These are phyloP conservation scores for Drosophila tanythrix DNA, from an alignment of 2,888 invertebrate genomes.

Conservation along the genomic window DNA sequence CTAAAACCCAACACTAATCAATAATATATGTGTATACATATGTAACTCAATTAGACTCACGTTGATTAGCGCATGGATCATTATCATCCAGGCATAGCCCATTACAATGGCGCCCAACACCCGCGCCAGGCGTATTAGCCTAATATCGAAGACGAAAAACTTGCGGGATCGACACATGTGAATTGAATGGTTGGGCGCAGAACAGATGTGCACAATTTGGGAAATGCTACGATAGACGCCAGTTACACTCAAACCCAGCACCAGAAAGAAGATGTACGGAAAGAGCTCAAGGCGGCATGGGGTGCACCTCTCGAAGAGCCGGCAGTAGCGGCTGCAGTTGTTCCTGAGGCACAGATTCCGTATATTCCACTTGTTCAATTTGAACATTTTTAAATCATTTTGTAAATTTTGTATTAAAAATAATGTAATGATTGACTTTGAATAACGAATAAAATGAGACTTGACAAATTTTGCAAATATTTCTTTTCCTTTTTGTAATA, in stretches of 20 bases:
- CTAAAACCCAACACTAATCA: no score
- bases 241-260: constrained; percentile 16
- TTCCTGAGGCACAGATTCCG: constrained; percentile 23
- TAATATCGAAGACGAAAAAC: constrained; percentile 11
- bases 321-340: background rate
- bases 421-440: background rate
- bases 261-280: constrained; percentile 39
- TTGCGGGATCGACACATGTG: constrained; percentile 37
- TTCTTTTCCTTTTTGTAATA: no score
- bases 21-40: background rate
- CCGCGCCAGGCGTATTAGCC: constrained; percentile 10
- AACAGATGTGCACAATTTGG: constrained; percentile 21
- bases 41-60: constrained; percentile 22
- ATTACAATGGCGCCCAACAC: constrained; percentile 24
- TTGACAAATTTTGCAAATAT: background rate
- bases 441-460: background rate
- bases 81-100: constrained; percentile 41
- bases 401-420: background rate
- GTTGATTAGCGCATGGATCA: constrained; percentile 34
- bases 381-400: constrained; percentile 18
- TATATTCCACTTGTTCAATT: constrained; percentile 3
- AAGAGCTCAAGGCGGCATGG: constrained; percentile 34
- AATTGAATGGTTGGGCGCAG: background rate
- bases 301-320: background rate
- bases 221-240: constrained; percentile 24